Evolutionary conservation across 2,113 vertebrate genomes (phyloP).

Genomic region (Myrmophylax atrothorax): DNA sequence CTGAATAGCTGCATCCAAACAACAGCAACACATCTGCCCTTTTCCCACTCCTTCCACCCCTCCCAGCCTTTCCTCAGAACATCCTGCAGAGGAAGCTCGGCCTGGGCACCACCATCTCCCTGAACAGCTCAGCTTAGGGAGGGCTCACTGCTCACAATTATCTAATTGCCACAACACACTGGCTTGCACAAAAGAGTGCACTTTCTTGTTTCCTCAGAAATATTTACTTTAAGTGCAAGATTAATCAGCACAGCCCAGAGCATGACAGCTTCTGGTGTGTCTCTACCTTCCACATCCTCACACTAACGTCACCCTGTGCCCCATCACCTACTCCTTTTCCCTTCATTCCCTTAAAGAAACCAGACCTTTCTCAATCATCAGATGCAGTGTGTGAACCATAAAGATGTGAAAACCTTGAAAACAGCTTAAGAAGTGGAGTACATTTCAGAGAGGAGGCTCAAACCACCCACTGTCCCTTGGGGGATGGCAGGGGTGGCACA

Average conservation of each 20-base stretch:
- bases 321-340: background rate
- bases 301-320: background rate
- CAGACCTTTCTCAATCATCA: background rate
- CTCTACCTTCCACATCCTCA: background rate
- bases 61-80: background rate
- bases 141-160: background rate
- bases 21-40: background rate
- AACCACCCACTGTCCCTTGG: background rate
- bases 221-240: background rate
- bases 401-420: background rate
- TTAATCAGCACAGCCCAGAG: background rate
- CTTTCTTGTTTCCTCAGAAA: background rate
- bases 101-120: accelerated
- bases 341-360: background rate
- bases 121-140: background rate
- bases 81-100: background rate
- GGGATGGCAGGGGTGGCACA: background rate
- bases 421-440: background rate
- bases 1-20: background rate
- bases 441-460: background rate
- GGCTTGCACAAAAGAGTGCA: background rate
- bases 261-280: background rate
- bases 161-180: background rate
- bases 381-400: background rate
- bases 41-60: background rate